phyloP scores from a whole-genome alignment of 2,888 invertebrate species.

The Hydriomena furcata region DNA sequence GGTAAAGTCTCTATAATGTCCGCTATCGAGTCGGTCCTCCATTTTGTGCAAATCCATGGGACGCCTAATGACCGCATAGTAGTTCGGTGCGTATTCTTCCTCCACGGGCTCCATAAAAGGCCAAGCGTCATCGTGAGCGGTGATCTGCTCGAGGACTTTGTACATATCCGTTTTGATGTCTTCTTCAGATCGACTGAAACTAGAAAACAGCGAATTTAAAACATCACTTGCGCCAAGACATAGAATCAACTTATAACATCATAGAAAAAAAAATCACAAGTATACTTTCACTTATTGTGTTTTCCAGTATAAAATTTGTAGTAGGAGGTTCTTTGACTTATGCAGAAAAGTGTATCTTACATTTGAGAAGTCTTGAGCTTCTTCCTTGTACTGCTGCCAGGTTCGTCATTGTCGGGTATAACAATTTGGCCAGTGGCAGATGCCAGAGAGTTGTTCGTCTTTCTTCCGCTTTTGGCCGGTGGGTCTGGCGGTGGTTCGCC shows the following conservation, averaged over 20 bases:
- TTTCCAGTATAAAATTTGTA: too few relatives aligned
- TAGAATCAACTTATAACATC: too few relatives aligned
- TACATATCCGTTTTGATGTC: slow-evolving; percentile 95
- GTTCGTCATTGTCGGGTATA: slow-evolving; percentile 83
- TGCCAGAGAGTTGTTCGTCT: slow-evolving; percentile 94
- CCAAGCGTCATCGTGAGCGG: slow-evolving; percentile 96
- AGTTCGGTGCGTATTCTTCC: slow-evolving; percentile 95
- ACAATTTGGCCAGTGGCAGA: slow-evolving; percentile 93
- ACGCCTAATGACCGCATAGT: slow-evolving; percentile 88
- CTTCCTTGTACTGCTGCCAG: slow-evolving; percentile 75
- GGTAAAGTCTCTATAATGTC: slow-evolving; percentile 89
- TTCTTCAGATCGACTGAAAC: slow-evolving; percentile 91
- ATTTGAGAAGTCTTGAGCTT: slow-evolving; percentile 88
- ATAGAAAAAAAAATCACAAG: too few relatives aligned
- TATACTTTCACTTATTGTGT: too few relatives aligned
- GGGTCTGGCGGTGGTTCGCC: slow-evolving; percentile 70
- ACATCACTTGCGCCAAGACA: too few relatives aligned
- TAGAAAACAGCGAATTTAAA: too few relatives aligned
- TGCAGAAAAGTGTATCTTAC: slow-evolving; percentile 82
- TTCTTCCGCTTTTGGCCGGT: slow-evolving; percentile 85
- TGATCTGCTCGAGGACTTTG: slow-evolving; percentile 94
- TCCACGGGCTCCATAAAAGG: slow-evolving; percentile 97
- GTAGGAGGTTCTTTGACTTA: too few relatives aligned
- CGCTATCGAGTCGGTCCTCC: slow-evolving; percentile 93
- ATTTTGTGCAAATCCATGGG: slow-evolving; percentile 95